A percentile compares a stretch with the other conserved stretches of the same genome.
phyloP scores from a whole-genome alignment of 2,888 invertebrate genomes.

The Ryuthela nishihirai region DNA sequence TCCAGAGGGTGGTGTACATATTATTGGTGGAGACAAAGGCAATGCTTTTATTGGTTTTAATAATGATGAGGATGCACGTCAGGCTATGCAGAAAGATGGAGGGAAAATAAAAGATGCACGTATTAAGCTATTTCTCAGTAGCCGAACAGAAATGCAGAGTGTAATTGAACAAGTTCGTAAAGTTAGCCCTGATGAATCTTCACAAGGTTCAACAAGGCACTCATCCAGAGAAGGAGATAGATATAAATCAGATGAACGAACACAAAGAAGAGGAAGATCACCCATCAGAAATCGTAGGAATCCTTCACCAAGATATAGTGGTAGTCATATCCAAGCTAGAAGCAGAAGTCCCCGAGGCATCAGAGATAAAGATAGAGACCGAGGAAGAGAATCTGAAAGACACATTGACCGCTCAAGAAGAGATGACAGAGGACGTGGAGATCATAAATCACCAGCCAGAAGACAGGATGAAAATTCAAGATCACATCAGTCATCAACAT shows the following conservation, averaged over 20 bases:
- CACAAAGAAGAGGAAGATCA: not conserved
- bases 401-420: too few species aligned
- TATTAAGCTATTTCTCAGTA: slow-evolving; percentile 84
- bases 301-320: not conserved
- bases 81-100: slow-evolving; percentile 88
- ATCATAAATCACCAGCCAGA: too few species aligned
- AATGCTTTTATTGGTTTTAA: slow-evolving; percentile 99
- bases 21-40: slow-evolving; percentile 97
- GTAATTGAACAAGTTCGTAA: slow-evolving; percentile 88
- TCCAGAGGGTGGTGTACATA: slow-evolving; percentile 99
- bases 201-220: slow-evolving; percentile 3
- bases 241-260: not conserved
- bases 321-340: not conserved
- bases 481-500: too few species aligned
- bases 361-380: not conserved
- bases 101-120: slow-evolving; percentile 84
- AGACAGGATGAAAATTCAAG: too few species aligned
- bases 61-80: slow-evolving; percentile 96
- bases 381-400: too few species aligned
- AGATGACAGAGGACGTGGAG: too few species aligned
- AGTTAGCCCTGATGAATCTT: too few species aligned
- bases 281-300: not conserved
- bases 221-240: not conserved
- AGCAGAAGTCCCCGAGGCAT: not conserved
- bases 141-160: slow-evolving; percentile 94